Evolutionary conservation across 2,888 invertebrate genomes (phyloP).

Genomic region (Zygogramma bicolorata): DNA sequence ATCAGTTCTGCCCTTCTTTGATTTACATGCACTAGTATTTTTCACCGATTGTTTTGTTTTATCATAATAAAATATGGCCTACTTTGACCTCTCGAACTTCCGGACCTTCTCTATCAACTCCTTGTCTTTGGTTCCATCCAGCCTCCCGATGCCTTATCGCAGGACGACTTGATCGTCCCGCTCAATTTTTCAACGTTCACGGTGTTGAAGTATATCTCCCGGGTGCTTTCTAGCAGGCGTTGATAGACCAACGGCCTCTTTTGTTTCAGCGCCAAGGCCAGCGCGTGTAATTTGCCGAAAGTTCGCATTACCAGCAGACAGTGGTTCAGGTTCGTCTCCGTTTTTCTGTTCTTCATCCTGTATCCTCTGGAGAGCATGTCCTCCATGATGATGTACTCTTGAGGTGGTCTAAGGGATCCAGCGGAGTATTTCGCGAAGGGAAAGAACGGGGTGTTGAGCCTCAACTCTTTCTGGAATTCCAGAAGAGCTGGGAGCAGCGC

Average conservation of each 20-base stretch:
- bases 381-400: constrained; percentile 31
- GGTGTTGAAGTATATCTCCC: constrained; percentile 21
- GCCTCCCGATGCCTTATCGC: constrained; percentile 21
- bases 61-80: too few relatives aligned
- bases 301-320: constrained; percentile 21
- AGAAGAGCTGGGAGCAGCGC: constrained; percentile 18
- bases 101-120: constrained; percentile 20
- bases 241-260: constrained; percentile 18
- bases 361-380: constrained; percentile 24
- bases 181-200: too few relatives aligned
- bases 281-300: constrained; percentile 24
- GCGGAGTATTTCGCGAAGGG: constrained; percentile 15
- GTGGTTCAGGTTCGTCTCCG: constrained; percentile 19
- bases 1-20: too few relatives aligned
- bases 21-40: too few relatives aligned
- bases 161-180: too few relatives aligned
- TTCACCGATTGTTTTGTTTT: too few relatives aligned
- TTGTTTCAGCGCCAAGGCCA: constrained; percentile 22
- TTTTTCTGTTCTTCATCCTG: constrained; percentile 25
- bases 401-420: constrained; percentile 10
- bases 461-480: constrained; percentile 16
- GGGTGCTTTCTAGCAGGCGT: constrained; percentile 11
- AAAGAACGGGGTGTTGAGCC: constrained; percentile 15
- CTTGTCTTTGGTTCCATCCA: constrained; percentile 8
- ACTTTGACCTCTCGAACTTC: constrained; percentile 17